Base-by-base conservation (phyloP, 2,888 invertebrate genomes). In the Drosophila emarginata region DNA sequence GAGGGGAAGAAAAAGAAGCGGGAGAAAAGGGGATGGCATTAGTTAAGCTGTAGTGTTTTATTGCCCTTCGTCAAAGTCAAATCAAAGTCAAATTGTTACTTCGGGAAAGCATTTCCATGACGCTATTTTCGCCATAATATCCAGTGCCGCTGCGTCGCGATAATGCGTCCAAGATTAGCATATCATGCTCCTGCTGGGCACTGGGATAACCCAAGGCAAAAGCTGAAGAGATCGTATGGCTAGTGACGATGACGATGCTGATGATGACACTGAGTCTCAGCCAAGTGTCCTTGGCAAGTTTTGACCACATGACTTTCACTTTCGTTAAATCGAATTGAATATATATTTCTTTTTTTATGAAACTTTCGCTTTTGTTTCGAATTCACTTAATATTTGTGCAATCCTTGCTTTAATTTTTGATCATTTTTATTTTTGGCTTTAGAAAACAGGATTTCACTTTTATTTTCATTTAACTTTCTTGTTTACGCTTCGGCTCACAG, bases 41-140 rank as follows among this genome's bases (percentile, higher is more conserved):
- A 77, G 73, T 70, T 64, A 37, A 61, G 50, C 18, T 56, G 36
- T 18, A 11, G 40, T 52, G n/a, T n/a, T n/a, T n/a, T n/a, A n/a
- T 63, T 32, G 54, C 12, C 14, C 58, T 12, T 26, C 4, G 50
- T 14, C 15, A 12, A 11, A 12, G 11, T 26, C 56, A 60, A 45
- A 56, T 53, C 61, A 65, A 58, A 26, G 52, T 53, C 50, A 74
- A 74, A 64, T 57, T 64, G 74, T 14, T 94, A 96, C 96, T 96
- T 94, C 96, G 95, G 72, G 96, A 96, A 87, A 97, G 93, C 93
- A 96, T 95, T 91, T 96, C 96, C 94, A 96, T 95, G 73, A 97
- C 94, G 57, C 95, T 95, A 82, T 94, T 93, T 75, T 94, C 93
- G 72, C 93, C 94, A 81, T 96, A 91, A 73, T 90, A 90, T 54